Evolutionary conservation across 1,140 invertebrate genomes (phyloP), one percentile per base, ranked within the genome.

Genomic region (Tetragnatha versicolor): DNA sequence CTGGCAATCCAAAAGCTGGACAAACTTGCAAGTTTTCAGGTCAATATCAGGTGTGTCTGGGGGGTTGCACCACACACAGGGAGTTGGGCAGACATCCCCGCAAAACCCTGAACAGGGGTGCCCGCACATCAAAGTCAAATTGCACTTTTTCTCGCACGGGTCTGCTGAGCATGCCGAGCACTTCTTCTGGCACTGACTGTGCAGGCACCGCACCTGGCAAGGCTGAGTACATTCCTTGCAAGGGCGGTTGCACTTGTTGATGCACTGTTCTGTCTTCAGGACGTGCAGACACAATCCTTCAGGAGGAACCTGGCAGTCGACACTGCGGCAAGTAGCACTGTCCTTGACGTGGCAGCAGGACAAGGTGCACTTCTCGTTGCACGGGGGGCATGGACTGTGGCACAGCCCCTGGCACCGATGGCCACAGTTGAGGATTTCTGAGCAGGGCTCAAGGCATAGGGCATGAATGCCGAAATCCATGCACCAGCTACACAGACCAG

Each of bases 1-100:
- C 6, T 85, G 82, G 83, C 91, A 92, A 83, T 92, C 90, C 81
- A 89, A 84, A 20, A 92, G 83, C 42, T 86, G 82, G 58, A 92
- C 86, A 83, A 91, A 85, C 27, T 69, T 66, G 5, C 81, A 79
- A 80, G 84, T 84, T 27, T 73, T 65, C 29, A 84, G 84, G 68
- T 87, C 83, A 80, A 86, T 85, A 20, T 51, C 70, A 9, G 85
- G 85, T 80, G 87, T 86, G 35, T 58, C 22, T 33, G 25, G 9
- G 3, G 12, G 6, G 45, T 73, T 39, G 14, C 69, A 73, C 3
- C 27, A 35, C 10, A 31, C 33, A 60, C 69, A 73, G 1, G 60
- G 22, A 33, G 14, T 29, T 2, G 69, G 69, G 25, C 69, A 73
- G 17, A 53, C 51, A 60, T 76, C 72, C 10, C 72, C 72, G 61